These are phyloP conservation scores for Channa maculata DNA, from an alignment of 2,113 vertebrate species.

Conservation along the genomic window DNA sequence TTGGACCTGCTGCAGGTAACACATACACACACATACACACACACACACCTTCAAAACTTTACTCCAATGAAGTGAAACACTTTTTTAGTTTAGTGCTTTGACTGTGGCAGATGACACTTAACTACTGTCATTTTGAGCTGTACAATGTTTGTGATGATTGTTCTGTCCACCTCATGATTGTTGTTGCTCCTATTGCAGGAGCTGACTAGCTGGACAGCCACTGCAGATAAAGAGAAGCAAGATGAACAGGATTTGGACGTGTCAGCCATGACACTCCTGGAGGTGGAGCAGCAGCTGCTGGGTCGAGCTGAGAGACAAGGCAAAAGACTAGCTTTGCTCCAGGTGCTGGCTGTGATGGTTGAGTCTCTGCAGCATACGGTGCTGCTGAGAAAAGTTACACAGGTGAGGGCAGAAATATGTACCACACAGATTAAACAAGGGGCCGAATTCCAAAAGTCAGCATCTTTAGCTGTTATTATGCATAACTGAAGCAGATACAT, in stretches of 20 bases:
- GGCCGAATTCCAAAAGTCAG: no score
- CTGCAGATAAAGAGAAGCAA: conserved; percentile 58
- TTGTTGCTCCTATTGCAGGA: conserved; percentile 76
- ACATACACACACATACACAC: neutral
- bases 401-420: conserved; percentile 80
- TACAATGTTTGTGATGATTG: neutral
- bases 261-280: conserved; percentile 80
- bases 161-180: neutral
- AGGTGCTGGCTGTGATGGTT: conserved; percentile 88
- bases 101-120: no score
- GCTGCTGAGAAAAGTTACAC: conserved; percentile 87
- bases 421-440: no score
- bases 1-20: conserved; percentile 90
- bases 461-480: no score
- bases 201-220: conserved; percentile 82
- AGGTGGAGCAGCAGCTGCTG: conserved; percentile 82
- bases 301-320: conserved; percentile 52
- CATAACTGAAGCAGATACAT: no score
- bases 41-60: neutral
- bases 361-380: conserved; percentile 87
- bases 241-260: conserved; percentile 43
- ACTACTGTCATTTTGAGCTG: no score
- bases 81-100: neutral
- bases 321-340: conserved; percentile 87
- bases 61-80: no score